Percentiles rank a stretch among this genome's conserved stretches.
These are phyloP conservation scores for Paedocypris micromegethes DNA, from an alignment of 2,797 vertebrate genomes.

Conservation along the genomic window DNA sequence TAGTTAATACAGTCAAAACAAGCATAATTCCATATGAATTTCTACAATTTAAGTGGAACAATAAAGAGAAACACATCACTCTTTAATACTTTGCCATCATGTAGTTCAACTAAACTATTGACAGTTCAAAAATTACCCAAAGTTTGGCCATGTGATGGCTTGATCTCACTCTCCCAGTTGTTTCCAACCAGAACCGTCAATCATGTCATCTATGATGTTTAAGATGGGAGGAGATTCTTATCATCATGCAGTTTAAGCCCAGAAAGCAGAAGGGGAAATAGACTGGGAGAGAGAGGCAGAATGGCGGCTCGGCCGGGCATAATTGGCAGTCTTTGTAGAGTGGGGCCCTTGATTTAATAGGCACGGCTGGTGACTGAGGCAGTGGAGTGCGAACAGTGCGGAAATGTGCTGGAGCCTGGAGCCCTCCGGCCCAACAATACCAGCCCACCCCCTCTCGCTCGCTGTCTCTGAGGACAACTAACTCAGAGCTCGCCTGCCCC, in stretches of 20 bases:
- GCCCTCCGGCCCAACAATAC: conserved; percentile 55
- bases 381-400: conserved; percentile 68
- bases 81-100: too few relatives aligned
- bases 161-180: too few relatives aligned
- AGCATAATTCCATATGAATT: too few relatives aligned
- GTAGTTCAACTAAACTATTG: too few relatives aligned
- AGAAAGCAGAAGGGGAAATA: conserved; percentile 40
- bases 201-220: conserved; percentile 16
- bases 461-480: conserved; percentile 62
- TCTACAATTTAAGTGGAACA: too few relatives aligned
- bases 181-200: too few relatives aligned
- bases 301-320: conserved; percentile 58
- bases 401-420: conserved; percentile 62
- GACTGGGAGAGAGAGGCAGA: conserved; percentile 39
- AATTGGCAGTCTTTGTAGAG: conserved; percentile 69
- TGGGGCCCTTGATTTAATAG: conserved; percentile 71
- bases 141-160: too few relatives aligned
- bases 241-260: conserved; percentile 59
- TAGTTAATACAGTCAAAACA: too few relatives aligned
- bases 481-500: conserved; percentile 60
- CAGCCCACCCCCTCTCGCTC: conserved; percentile 43
- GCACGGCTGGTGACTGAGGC: conserved; percentile 68
- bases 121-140: too few relatives aligned
- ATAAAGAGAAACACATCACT: too few relatives aligned
- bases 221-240: conserved; percentile 58